These are phyloP conservation scores for Notarius lentiginosus DNA, from an alignment of 2,113 vertebrate species.

Conservation along the genomic window DNA sequence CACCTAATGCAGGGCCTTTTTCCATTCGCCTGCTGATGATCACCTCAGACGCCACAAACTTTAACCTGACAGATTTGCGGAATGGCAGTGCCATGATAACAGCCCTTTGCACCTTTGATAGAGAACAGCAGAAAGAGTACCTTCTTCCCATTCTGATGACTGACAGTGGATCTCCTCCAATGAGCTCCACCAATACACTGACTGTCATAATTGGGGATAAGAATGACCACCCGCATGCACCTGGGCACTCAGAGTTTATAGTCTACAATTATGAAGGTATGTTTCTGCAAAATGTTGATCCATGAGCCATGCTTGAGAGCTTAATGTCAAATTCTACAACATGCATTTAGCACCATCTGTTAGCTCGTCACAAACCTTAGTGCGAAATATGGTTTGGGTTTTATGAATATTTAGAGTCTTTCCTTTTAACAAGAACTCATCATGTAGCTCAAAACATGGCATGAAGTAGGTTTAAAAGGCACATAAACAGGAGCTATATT, in stretches of 20 bases:
- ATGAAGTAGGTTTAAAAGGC: conserved; percentile 64
- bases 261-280: conserved; percentile 84
- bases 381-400: conserved; percentile 53
- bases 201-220: conserved; percentile 81
- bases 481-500: conserved; percentile 62
- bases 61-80: conserved; percentile 79
- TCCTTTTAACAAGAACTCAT: conserved; percentile 64
- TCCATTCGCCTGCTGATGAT: conserved; percentile 76
- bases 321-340: conserved; percentile 50
- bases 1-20: conserved; percentile 77
- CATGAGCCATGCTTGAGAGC: conserved; percentile 59
- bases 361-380: conserved; percentile 55
- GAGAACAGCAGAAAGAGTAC: conserved; percentile 80
- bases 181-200: conserved; percentile 83
- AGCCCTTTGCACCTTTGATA: conserved; percentile 77
- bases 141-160: conserved; percentile 80
- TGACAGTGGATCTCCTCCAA: conserved; percentile 81
- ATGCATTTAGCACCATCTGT: conserved; percentile 68
- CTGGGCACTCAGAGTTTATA: conserved; percentile 81
- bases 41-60: conserved; percentile 63
- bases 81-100: conserved; percentile 82
- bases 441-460: conserved; percentile 56
- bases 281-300: conserved; percentile 41
- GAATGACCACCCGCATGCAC: conserved; percentile 83
- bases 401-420: conserved; percentile 64